A percentile compares a stretch with the other conserved stretches of the same genome.
Conservation (phyloP, 2,888 invertebrate genomes). For the Eledona agricola region DNA sequence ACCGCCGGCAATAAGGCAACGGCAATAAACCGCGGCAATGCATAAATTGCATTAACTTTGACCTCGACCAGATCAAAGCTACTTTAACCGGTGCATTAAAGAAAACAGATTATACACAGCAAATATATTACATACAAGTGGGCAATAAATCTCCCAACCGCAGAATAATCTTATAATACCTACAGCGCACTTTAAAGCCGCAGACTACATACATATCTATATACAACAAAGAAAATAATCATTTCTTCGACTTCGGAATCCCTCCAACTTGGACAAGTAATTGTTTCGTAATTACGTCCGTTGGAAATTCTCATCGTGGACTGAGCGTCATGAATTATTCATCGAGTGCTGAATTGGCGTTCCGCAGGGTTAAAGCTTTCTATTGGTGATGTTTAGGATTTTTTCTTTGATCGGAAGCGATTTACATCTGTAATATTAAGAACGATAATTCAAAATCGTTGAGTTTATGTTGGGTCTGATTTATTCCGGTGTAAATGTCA, state of each 20-base stretch:
- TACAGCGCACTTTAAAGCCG: slow-evolving; percentile 22
- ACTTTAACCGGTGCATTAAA: slow-evolving; percentile 33
- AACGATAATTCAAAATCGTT: slow-evolving; percentile 12
- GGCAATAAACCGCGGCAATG: slow-evolving; percentile 22
- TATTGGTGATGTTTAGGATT: not conserved
- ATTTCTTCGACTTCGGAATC: slow-evolving; percentile 20
- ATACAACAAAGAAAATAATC: slow-evolving; percentile 21
- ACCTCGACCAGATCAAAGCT: slow-evolving; percentile 38
- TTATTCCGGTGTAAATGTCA: slow-evolving; percentile 29
- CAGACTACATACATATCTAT: slow-evolving; percentile 16
- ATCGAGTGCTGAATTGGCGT: not conserved
- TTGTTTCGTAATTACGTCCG: slow-evolving; percentile 22
- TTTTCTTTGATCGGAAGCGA: not conserved
- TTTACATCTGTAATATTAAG: slow-evolving; percentile 10
- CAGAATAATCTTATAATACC: slow-evolving; percentile 29
- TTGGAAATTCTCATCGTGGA: slow-evolving; percentile 21
- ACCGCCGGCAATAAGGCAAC: slow-evolving; percentile 5
- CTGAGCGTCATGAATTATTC: slow-evolving; percentile 23
- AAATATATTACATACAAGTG: slow-evolving; percentile 28
- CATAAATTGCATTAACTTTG: slow-evolving; percentile 37
- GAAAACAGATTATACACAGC: slow-evolving; percentile 31
- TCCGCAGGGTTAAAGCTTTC: not conserved
- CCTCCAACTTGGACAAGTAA: slow-evolving; percentile 26
- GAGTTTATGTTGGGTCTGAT: slow-evolving; percentile 13
- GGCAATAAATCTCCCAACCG: slow-evolving; percentile 32